Evolutionary conservation across 1,140 invertebrate species (phyloP).

Genomic region (Eubasilissa regina): DNA sequence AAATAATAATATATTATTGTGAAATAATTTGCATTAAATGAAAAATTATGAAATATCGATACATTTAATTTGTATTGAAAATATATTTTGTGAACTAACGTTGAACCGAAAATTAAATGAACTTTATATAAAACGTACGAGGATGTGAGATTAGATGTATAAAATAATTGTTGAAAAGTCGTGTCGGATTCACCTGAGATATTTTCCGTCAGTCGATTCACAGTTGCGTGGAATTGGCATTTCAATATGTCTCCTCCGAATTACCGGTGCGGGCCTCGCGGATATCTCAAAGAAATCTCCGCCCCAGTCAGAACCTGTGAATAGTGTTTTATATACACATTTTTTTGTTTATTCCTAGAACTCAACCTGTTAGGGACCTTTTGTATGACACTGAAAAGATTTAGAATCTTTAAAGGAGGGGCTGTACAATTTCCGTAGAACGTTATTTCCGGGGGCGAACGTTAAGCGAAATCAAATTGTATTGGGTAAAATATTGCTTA

Average conservation of each 20-base stretch:
- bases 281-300: constrained; percentile 12
- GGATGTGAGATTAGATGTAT: too few relatives aligned
- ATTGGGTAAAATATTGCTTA: too few relatives aligned
- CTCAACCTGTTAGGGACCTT: background rate
- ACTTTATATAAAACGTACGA: too few relatives aligned
- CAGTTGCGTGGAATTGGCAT: constrained; percentile 42
- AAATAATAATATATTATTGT: too few relatives aligned
- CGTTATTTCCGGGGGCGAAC: background rate
- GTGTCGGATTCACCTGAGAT: too few relatives aligned
- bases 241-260: constrained; percentile 43
- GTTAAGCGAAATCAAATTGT: too few relatives aligned
- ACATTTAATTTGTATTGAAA: too few relatives aligned
- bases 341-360: background rate
- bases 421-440: background rate
- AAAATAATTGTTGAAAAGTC: too few relatives aligned
- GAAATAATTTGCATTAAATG: too few relatives aligned
- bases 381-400: constrained; percentile 3
- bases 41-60: too few relatives aligned
- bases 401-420: background rate
- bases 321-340: background rate
- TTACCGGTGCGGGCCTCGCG: background rate
- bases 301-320: background rate
- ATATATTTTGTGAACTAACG: too few relatives aligned
- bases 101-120: too few relatives aligned
- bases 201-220: constrained; percentile 7